These are phyloP conservation scores for Aromia moschata DNA, from an alignment of 2,888 invertebrate species.

Conservation along the genomic window DNA sequence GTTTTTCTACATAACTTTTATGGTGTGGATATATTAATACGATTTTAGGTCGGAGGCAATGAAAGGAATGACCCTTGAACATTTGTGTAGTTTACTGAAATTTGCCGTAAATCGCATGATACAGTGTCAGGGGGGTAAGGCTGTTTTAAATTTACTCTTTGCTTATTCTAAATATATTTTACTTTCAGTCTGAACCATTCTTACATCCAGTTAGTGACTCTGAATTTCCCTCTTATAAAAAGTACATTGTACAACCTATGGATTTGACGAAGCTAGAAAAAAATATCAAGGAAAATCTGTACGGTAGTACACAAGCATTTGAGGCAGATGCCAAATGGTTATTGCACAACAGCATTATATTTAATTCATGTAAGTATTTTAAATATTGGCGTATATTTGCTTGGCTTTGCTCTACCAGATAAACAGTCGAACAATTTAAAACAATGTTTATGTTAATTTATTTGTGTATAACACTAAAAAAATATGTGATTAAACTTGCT, in stretches of 20 bases:
- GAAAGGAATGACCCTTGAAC: conserved; percentile 76
- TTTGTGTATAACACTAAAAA: too few relatives aligned
- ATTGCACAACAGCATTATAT: conserved; percentile 90
- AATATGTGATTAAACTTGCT: too few relatives aligned
- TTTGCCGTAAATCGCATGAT: conserved; percentile 85
- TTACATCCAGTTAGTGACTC: conserved; percentile 76
- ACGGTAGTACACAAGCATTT: conserved; percentile 90
- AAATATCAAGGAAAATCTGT: conserved; percentile 78
- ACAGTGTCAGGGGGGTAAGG: conserved; percentile 70
- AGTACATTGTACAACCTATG: conserved; percentile 89
- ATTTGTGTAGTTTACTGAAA: conserved; percentile 80
- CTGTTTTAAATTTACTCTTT: background rate
- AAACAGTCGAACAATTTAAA: too few relatives aligned
- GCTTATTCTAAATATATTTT: conserved; percentile 34
- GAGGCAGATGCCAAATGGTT: conserved; percentile 93
- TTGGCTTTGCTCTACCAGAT: too few relatives aligned
- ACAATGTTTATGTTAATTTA: too few relatives aligned
- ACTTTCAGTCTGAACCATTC: conserved; percentile 79
- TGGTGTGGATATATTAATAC: too few relatives aligned
- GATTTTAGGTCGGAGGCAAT: conserved; percentile 68
- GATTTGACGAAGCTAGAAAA: conserved; percentile 79
- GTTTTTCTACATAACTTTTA: too few relatives aligned
- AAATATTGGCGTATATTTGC: background rate
- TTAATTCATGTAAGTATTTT: conserved; percentile 81
- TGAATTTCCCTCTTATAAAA: conserved; percentile 79